These are phyloP conservation scores for Artibeus lituratus DNA, from an alignment of 2,797 vertebrate genomes.

Conservation along the genomic window DNA sequence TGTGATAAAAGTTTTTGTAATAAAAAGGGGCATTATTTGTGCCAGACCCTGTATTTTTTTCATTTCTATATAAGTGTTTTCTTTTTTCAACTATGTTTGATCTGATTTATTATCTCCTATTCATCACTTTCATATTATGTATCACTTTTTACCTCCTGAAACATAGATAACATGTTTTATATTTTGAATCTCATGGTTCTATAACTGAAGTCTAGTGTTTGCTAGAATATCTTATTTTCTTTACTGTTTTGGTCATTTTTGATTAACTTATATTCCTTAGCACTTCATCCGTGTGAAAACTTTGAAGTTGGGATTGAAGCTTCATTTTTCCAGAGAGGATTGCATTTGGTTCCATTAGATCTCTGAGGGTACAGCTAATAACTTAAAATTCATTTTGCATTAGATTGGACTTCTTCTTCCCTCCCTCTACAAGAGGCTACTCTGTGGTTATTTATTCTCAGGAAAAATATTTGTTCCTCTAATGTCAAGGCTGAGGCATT, in stretches of 20 bases:
- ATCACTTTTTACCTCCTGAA: not conserved
- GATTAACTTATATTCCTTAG: not conserved
- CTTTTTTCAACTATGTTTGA: not conserved
- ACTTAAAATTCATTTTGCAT: not conserved
- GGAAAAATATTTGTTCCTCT: not conserved
- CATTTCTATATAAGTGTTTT: not conserved
- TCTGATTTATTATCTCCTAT: not conserved
- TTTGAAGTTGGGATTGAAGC: not conserved
- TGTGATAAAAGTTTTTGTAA: too few relatives aligned
- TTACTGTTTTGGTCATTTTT: constrained; percentile 22
- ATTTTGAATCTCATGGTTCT: not conserved
- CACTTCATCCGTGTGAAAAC: not conserved
- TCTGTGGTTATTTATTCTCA: not conserved
- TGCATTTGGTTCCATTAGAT: not conserved
- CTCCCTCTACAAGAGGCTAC: not conserved
- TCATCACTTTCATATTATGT: not conserved
- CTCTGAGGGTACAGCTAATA: not conserved
- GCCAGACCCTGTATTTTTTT: not conserved
- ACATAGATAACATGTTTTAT: not conserved
- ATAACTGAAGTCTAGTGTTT: not conserved
- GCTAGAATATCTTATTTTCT: not conserved
- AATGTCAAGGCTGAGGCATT: not conserved
- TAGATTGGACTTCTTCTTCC: not conserved
- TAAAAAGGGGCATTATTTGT: too few relatives aligned
- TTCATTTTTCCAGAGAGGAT: not conserved